Base-by-base conservation (phyloP, 2,888 invertebrate genomes). In the Plagiodera versicolora region DNA sequence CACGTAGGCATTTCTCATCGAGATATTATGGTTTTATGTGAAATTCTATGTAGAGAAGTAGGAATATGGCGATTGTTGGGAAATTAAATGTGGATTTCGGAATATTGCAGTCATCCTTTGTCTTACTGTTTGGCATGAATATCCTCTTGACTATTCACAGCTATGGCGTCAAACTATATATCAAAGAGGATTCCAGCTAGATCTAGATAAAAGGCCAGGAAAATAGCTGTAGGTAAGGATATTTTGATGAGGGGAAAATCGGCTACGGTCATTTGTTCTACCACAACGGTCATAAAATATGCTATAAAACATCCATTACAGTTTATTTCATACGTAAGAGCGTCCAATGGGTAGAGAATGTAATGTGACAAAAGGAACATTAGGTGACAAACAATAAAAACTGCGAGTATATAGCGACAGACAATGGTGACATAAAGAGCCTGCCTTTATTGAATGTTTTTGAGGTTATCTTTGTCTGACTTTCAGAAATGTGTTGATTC, bases 321-420 rank as follows among this genome's bases (percentile, higher is more conserved):
- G 24, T 53, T 16, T 24, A 53, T 53, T 45, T 20, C 24, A 35
- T 44, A n/a, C 16, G 53, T 53, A 57, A 46, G 56, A 62, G 52
- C 53, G 30, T 56, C 52, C 57, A 60, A 53, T 56, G 32, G 53
- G 53, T 19, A 45, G 51, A 49, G 18, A 58, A 30, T 35, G 55
- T 46, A 55, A 62, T 39, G 62, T 52, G 61, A 57, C 53, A 49
- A 61, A 61, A 54, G 50, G 32, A 61, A 50, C 54, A 54, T 61
- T 57, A 54, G 44, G 57, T 56, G 49, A 57, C 57, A 45, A 52
- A 61, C 54, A 57, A 54, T 61, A 57, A 61, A 61, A 61, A 17
- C 46, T 28, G 35, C 49, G 30, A 49, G 39, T 50, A 61, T 61
- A 57, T 57, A 57, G 53, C 50, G 49, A 50, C 57, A 49, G 49